Conservation (phyloP, 2,113 vertebrate species). For the Phaethornis superciliosus region DNA sequence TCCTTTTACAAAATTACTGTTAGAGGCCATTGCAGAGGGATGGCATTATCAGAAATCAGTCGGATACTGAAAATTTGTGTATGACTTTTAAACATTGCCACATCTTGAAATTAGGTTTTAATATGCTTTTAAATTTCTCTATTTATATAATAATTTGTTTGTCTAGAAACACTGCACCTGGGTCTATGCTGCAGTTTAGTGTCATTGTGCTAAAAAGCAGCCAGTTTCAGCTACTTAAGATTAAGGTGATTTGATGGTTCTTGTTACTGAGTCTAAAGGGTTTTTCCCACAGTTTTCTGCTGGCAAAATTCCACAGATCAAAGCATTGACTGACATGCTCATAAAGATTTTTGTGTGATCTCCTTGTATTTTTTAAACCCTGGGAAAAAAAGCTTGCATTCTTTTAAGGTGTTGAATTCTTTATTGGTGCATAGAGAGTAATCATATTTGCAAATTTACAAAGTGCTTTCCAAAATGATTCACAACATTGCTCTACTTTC, state of each 20-base stretch:
- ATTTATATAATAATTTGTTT: background rate
- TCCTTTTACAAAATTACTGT: background rate
- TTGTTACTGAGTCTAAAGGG: background rate
- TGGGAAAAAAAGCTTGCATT: background rate
- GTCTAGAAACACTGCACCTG: background rate
- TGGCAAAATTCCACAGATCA: background rate
- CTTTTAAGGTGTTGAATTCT: slow-evolving; percentile 14
- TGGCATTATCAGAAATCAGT: background rate
- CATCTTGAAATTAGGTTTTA: background rate
- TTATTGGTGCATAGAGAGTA: background rate
- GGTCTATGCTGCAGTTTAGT: background rate
- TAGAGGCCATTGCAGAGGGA: background rate
- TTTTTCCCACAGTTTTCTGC: slow-evolving; percentile 4
- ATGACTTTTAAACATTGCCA: background rate
- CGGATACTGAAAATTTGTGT: background rate
- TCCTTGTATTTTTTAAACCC: background rate
- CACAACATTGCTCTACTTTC: background rate
- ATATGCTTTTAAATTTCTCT: background rate
- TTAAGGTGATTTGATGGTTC: slow-evolving; percentile 9
- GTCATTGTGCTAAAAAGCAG: background rate
- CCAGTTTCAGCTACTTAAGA: background rate
- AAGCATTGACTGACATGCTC: background rate
- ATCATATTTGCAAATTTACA: background rate
- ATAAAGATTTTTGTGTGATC: background rate
- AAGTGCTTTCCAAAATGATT: background rate